A percentile compares a stretch with the other conserved stretches of the same genome.
phyloP scores from a whole-genome alignment of 1,140 invertebrate genomes.

The Gonatopus flavifemur region DNA sequence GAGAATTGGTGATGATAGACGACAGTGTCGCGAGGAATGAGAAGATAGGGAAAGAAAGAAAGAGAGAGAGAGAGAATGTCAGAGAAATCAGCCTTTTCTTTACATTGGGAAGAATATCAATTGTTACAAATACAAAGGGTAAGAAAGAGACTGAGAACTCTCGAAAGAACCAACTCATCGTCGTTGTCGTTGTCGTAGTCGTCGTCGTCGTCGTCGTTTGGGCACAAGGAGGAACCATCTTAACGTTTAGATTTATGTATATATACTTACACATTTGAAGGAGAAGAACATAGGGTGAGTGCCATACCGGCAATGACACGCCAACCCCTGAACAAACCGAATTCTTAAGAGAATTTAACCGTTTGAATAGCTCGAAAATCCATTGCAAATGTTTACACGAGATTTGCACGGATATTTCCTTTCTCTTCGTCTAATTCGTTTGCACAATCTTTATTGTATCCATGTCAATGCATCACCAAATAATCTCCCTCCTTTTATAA shows the following conservation, averaged over 20 bases:
- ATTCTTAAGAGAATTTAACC: constrained; percentile 62
- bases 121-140: constrained; percentile 60
- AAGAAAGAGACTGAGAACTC: constrained; percentile 41
- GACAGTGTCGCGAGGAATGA: constrained; percentile 8
- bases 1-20: too few species aligned
- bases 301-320: constrained; percentile 33
- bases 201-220: constrained; percentile 27
- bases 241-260: not conserved
- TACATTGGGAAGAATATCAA: constrained; percentile 59
- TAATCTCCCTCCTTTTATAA: too few species aligned
- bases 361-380: constrained; percentile 61
- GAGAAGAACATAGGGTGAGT: constrained; percentile 12
- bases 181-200: too few species aligned
- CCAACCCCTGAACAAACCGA: constrained; percentile 55
- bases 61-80: constrained; percentile 8
- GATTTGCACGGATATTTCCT: constrained; percentile 47
- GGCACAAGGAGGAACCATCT: constrained; percentile 25
- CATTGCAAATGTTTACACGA: constrained; percentile 61
- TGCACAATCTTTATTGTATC: not conserved
- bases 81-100: constrained; percentile 56
- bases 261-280: constrained; percentile 2
- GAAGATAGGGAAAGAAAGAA: constrained; percentile 4
- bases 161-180: too few species aligned
- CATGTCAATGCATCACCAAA: too few species aligned
- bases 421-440: constrained; percentile 9